phyloP scores from a whole-genome alignment of 2,888 invertebrate species.

The Drosophila lacicola region DNA sequence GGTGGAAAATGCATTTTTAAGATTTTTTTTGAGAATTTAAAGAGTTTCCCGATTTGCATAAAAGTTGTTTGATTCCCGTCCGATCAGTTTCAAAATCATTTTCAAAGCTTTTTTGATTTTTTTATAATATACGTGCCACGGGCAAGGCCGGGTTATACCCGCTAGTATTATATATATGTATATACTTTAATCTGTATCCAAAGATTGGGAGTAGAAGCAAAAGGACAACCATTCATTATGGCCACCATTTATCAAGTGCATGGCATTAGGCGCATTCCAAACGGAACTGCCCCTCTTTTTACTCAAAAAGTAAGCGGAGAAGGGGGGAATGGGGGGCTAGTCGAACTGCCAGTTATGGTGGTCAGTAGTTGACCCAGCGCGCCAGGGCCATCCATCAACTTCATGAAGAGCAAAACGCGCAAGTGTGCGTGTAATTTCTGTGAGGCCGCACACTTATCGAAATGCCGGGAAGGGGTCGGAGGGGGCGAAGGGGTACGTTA shows the following conservation, averaged over 20 bases:
- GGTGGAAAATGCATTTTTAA: too few species aligned
- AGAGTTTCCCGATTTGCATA: too few species aligned
- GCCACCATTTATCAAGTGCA: constrained; percentile 57
- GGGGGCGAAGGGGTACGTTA: too few species aligned
- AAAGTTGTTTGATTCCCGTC: too few species aligned
- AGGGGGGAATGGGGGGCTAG: background rate
- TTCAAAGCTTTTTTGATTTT: too few species aligned
- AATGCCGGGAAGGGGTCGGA: background rate
- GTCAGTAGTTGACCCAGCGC: constrained; percentile 50
- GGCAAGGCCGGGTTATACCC: too few species aligned
- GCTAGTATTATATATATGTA: constrained; percentile 14
- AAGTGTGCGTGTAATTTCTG: constrained; percentile 65
- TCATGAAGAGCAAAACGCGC: constrained; percentile 48
- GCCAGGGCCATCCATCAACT: constrained; percentile 54
- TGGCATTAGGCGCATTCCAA: constrained; percentile 33
- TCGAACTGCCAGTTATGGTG: constrained; percentile 53
- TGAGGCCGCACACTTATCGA: constrained; percentile 67
- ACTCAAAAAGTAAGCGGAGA: background rate
- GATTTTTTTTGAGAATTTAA: too few species aligned
- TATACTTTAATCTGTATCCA: constrained; percentile 34
- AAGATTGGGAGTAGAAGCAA: constrained; percentile 1
- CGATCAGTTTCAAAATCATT: too few species aligned
- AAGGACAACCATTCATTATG: constrained; percentile 58
- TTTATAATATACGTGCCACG: too few species aligned
- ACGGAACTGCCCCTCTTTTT: constrained; percentile 23